Evolutionary conservation across 2,113 vertebrate species (phyloP).

Genomic region (Condylura cristata): DNA sequence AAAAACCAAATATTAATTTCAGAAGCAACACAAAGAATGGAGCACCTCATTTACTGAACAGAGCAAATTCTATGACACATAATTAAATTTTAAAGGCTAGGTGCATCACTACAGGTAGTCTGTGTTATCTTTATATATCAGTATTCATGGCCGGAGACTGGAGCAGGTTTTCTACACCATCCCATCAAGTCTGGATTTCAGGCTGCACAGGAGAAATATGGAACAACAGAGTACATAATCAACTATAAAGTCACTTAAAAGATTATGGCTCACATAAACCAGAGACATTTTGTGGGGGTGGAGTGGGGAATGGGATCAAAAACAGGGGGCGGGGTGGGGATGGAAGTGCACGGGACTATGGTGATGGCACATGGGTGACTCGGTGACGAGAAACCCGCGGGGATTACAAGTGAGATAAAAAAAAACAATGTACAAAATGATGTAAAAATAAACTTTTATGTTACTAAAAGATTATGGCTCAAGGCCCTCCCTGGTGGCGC

Average conservation of each 20-base stretch:
- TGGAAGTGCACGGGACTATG: too few relatives aligned
- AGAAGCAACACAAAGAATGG: neutral
- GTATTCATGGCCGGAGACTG: neutral
- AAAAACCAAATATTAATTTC: neutral
- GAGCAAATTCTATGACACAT: neutral
- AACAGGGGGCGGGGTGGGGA: too few relatives aligned
- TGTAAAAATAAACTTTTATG: too few relatives aligned
- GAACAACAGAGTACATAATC: neutral
- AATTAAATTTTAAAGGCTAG: neutral
- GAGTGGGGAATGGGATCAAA: too few relatives aligned
- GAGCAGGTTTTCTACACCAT: neutral
- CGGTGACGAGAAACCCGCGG: too few relatives aligned
- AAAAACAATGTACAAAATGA: too few relatives aligned
- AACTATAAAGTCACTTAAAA: conserved; percentile 42
- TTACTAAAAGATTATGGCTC: too few relatives aligned
- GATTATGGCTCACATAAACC: too few relatives aligned
- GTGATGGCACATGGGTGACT: too few relatives aligned
- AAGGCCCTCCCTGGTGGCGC: too few relatives aligned
- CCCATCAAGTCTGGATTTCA: neutral
- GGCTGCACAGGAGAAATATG: neutral
- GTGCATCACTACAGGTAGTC: neutral
- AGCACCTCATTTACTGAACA: neutral
- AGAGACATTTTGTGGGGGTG: too few relatives aligned
- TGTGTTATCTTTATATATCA: neutral
- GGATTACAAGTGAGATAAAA: too few relatives aligned